Evolutionary conservation across 2,888 invertebrate species (phyloP).

Genomic region (Muschampia plurimacula): DNA sequence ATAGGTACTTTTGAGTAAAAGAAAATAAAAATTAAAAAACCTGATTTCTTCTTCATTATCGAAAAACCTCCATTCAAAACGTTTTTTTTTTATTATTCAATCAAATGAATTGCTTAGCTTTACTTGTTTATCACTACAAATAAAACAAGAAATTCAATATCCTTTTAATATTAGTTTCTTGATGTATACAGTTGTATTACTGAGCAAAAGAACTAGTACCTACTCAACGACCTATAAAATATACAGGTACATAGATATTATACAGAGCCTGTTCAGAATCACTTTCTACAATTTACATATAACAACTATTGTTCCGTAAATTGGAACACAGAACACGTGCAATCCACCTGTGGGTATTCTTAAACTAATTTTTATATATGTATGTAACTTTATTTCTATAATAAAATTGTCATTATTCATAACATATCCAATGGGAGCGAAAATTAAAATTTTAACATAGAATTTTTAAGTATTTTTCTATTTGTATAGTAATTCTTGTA

Average conservation of each 20-base stretch:
- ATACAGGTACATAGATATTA: neutral
- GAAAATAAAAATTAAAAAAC: too few species aligned
- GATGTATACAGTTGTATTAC: neutral
- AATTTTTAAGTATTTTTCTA: too few species aligned
- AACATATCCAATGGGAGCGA: too few species aligned
- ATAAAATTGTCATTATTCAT: neutral
- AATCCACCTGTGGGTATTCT: slow-evolving; percentile 12
- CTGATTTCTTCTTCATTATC: too few species aligned
- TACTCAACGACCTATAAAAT: neutral
- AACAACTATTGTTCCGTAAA: slow-evolving; percentile 24
- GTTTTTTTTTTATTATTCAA: too few species aligned
- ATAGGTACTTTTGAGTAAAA: too few species aligned
- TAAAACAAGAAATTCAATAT: too few species aligned
- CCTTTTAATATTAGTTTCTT: neutral
- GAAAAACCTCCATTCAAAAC: too few species aligned
- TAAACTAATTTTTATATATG: neutral
- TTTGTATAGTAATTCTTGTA: too few species aligned
- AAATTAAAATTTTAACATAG: too few species aligned
- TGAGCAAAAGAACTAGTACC: slow-evolving; percentile 13
- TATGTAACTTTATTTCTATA: neutral
- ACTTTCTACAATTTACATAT: slow-evolving; percentile 33
- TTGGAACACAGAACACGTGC: slow-evolving; percentile 25
- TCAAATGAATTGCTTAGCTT: too few species aligned
- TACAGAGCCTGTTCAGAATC: slow-evolving; percentile 11
- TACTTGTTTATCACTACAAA: too few species aligned